Evolutionary conservation across 2,113 vertebrate genomes (phyloP).

Genomic region (Podilymbus podiceps): DNA sequence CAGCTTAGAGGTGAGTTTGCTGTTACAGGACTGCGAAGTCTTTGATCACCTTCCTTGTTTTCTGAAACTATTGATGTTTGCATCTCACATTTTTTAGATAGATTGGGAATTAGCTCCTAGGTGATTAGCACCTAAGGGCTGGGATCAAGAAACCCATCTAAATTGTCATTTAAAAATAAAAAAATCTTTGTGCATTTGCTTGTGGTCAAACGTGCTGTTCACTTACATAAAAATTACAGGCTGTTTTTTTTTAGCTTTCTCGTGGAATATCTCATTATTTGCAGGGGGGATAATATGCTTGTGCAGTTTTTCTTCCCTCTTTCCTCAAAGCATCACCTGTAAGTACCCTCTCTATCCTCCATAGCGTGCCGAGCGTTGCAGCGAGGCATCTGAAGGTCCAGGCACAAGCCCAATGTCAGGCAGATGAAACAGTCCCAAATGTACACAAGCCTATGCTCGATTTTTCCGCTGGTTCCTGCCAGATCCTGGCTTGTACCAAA

Average conservation of each 20-base stretch:
- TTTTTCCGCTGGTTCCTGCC: background rate
- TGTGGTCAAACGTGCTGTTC: background rate
- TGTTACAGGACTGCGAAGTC: background rate
- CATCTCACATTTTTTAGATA: background rate
- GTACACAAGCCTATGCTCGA: accelerated
- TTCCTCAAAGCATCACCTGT: background rate
- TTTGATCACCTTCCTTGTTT: background rate
- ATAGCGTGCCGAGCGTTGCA: background rate
- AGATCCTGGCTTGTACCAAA: background rate
- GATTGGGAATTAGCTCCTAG: background rate
- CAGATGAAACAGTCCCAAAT: background rate
- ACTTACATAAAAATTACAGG: background rate
- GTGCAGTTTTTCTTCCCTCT: background rate
- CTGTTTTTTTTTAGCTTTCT: background rate
- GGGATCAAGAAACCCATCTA: background rate
- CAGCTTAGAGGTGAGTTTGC: background rate
- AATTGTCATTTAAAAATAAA: background rate
- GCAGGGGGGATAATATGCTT: background rate
- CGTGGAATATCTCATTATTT: background rate
- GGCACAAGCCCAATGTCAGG: background rate
- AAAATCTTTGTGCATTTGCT: background rate
- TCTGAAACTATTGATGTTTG: background rate
- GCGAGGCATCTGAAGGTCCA: background rate
- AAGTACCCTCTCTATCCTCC: background rate
- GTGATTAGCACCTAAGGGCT: background rate